phyloP scores from a whole-genome alignment of 2,888 invertebrate species.

The Aproaerema taeniolella region DNA sequence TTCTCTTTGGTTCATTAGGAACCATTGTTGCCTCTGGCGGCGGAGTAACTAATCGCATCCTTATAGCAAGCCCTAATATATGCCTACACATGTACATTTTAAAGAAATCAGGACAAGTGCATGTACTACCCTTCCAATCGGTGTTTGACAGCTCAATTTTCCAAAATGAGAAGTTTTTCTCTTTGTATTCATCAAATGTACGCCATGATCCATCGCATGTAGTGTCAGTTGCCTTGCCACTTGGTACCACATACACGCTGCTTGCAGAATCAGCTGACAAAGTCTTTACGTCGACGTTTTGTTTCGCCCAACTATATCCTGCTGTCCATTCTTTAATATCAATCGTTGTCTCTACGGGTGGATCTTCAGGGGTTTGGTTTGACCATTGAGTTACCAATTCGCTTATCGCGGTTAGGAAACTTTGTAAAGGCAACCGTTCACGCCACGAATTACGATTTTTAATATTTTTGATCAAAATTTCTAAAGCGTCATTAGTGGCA shows the following conservation, averaged over 20 bases:
- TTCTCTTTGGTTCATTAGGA: not conserved
- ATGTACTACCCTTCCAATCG: not conserved
- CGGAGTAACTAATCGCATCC: not conserved
- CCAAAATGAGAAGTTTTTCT: not conserved
- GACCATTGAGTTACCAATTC: slow-evolving; percentile 23
- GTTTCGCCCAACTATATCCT: slow-evolving; percentile 20
- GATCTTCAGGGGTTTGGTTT: not conserved
- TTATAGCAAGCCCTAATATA: not conserved
- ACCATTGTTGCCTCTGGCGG: not conserved
- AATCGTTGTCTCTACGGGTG: slow-evolving; percentile 15
- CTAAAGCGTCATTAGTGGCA: slow-evolving; percentile 15
- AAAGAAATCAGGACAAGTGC: not conserved
- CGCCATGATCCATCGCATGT: slow-evolving; percentile 3
- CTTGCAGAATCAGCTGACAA: slow-evolving; percentile 12
- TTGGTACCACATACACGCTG: slow-evolving; percentile 1
- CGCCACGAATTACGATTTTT: slow-evolving; percentile 18
- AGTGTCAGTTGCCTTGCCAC: not conserved
- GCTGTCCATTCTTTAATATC: slow-evolving; percentile 18
- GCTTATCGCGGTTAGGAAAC: slow-evolving; percentile 20
- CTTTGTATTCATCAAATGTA: slow-evolving; percentile 15
- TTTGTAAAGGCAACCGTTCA: slow-evolving; percentile 19
- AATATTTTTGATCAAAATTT: slow-evolving; percentile 17
- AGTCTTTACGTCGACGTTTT: slow-evolving; percentile 12
- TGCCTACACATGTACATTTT: not conserved
- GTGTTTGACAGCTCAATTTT: not conserved